phyloP scores from a whole-genome alignment of 2,888 invertebrate species.

The Salpingus planirostris region DNA sequence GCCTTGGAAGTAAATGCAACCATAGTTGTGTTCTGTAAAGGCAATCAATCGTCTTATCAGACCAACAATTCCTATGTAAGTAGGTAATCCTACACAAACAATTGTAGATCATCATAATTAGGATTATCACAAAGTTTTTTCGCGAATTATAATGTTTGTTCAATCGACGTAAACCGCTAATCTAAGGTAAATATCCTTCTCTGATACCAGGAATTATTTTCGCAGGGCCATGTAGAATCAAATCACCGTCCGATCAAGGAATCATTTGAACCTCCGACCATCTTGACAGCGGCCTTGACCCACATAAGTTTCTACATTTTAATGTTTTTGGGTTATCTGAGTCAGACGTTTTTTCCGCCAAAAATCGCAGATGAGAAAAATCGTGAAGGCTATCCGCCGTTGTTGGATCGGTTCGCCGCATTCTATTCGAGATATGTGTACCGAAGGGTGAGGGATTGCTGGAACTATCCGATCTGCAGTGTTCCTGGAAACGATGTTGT shows the following conservation, averaged over 20 bases:
- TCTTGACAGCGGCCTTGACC: constrained; percentile 75
- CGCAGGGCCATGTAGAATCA: constrained; percentile 81
- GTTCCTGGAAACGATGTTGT: constrained; percentile 83
- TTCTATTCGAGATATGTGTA: constrained; percentile 91
- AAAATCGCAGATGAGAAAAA: constrained; percentile 70
- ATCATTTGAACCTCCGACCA: constrained; percentile 69
- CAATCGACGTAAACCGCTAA: too few species aligned
- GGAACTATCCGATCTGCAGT: constrained; percentile 91
- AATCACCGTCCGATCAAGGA: constrained; percentile 52
- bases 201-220: too few species aligned
- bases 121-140: too few species aligned
- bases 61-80: too few species aligned
- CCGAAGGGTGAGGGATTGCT: constrained; percentile 86
- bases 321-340: constrained; percentile 87
- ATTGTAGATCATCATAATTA: too few species aligned
- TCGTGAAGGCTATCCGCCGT: constrained; percentile 71
- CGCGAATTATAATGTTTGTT: too few species aligned
- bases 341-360: constrained; percentile 80
- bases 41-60: too few species aligned
- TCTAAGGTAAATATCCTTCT: too few species aligned
- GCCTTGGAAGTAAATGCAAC: too few species aligned
- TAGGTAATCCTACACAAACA: too few species aligned
- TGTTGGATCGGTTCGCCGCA: constrained; percentile 78
- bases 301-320: constrained; percentile 85
- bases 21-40: too few species aligned